phyloP scores from a whole-genome alignment of 1,140 invertebrate species.

The Solenopsis invicta region DNA sequence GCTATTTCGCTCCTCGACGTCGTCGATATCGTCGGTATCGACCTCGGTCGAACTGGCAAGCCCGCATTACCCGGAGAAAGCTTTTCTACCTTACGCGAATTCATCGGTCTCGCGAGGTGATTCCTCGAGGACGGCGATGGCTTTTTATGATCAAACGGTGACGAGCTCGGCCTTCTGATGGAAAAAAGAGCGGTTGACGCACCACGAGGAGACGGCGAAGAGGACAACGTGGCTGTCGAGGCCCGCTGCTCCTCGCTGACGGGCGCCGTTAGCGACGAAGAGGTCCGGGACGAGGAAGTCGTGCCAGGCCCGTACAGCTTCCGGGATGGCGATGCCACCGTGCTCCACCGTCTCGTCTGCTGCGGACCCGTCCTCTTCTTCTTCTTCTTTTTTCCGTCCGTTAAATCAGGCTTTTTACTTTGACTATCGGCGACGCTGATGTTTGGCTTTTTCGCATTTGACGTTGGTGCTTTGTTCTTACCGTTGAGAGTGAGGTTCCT shows the following conservation, averaged over 20 bases:
- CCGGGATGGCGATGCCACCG: constrained; percentile 29
- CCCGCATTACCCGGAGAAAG: not conserved
- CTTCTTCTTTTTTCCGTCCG: constrained; percentile 75
- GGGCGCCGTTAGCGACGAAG: constrained; percentile 58
- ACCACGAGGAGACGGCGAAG: constrained; percentile 72
- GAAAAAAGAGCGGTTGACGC: constrained; percentile 67
- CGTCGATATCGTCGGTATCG: constrained; percentile 36
- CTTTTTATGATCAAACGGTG: constrained; percentile 47
- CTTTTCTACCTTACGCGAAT: constrained; percentile 44
- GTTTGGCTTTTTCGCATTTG: constrained; percentile 73
- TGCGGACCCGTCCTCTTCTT: constrained; percentile 66
- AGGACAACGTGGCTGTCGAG: constrained; percentile 65
- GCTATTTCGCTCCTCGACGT: constrained; percentile 26
- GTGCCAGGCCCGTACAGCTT: constrained; percentile 65
- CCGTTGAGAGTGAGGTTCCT: constrained; percentile 61
- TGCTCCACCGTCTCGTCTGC: constrained; percentile 50
- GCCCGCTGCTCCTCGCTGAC: constrained; percentile 29
- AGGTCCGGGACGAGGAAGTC: constrained; percentile 37
- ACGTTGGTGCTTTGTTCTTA: constrained; percentile 74
- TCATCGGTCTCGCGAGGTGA: constrained; percentile 15
- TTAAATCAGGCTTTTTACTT: constrained; percentile 78
- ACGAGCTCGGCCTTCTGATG: constrained; percentile 52
- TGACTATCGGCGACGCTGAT: constrained; percentile 69
- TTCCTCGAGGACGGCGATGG: constrained; percentile 12
- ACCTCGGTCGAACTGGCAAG: constrained; percentile 35